Evolutionary conservation across 2,797 vertebrate species (phyloP), one percentile per base, ranked within the genome.

Genomic region (Bovichtus variegatus): DNA sequence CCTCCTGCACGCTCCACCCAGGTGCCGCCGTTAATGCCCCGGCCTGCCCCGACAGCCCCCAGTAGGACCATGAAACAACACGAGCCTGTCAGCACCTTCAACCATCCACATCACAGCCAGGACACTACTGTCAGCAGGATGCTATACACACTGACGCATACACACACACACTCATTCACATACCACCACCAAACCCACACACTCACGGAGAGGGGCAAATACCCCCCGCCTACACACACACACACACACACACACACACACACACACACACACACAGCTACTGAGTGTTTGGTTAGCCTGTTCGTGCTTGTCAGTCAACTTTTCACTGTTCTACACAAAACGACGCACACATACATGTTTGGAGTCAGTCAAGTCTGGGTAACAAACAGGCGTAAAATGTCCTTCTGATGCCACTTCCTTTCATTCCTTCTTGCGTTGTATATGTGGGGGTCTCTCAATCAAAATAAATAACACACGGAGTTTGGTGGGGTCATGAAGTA

Each of bases 41-140:
- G 16, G 74, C 87, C 83, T 55, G 76, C 71, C 71, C 82, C 18
- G 23, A 66, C 74, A 40, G 50, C 65, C 63, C 80, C 78, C 75
- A 49, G 65, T 63, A 81, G 77, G 78, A 76, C 84, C 63, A 60
- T 75, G 82, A 84, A 83, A 81, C 86, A 89, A 86, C 90, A 87
- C 40, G 1, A 64, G 69, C 47, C 88, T 92, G 91, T 94, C 92
- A 87, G 72, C 89, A 79, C 87, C 76, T 88, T 57, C 70, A 79
- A 47, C 77, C 54, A 49, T 85, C 81, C 86, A 84, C 82, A 89
- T 87, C 84, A 76, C 77, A 86, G 78, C 63, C 71, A 75, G 78
- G 84, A 80, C 85, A 74, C 66, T 79, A 74, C 82, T 91, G 84
- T 90, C 87, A 89, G 78, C 86, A 62, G 72, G 73, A 73, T 21